Evolutionary conservation across 2,888 invertebrate species (phyloP).

Genomic region (Andrena minutula): DNA sequence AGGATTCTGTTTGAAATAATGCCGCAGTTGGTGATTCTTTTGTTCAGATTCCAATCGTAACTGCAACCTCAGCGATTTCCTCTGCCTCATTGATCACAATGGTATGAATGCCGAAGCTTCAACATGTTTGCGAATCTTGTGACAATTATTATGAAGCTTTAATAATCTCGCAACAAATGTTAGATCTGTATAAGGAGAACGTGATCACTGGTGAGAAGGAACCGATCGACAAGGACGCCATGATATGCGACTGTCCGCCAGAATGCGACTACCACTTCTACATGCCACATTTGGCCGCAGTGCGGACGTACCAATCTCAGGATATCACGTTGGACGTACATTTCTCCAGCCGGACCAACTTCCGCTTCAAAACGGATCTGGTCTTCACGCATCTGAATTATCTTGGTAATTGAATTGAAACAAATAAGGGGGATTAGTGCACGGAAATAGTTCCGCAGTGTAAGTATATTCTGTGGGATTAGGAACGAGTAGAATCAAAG

Average conservation of each 20-base stretch:
- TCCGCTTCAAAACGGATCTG: slow-evolving; percentile 85
- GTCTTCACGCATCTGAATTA: slow-evolving; percentile 85
- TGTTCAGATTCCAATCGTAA: slow-evolving; percentile 53
- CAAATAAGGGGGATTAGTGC: no score
- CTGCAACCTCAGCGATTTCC: slow-evolving; percentile 74
- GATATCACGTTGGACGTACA: slow-evolving; percentile 84
- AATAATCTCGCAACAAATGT: background rate
- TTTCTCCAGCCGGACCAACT: slow-evolving; percentile 84
- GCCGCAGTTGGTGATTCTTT: background rate
- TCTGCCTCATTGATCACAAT: slow-evolving; percentile 75
- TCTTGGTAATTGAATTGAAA: slow-evolving; percentile 65
- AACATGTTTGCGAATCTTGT: background rate
- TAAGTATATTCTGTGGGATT: no score
- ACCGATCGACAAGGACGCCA: slow-evolving; percentile 60
- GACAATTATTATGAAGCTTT: slow-evolving; percentile 2
- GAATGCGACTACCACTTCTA: slow-evolving; percentile 78
- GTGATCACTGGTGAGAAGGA: slow-evolving; percentile 61
- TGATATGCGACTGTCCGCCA: slow-evolving; percentile 76
- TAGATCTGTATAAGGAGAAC: slow-evolving; percentile 74
- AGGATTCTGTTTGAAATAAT: no score
- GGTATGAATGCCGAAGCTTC: slow-evolving; percentile 60
- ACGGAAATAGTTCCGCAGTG: no score
- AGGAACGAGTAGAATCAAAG: no score
- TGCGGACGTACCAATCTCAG: slow-evolving; percentile 35
- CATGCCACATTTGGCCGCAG: slow-evolving; percentile 42